Conservation (phyloP, 2,797 vertebrate species). For the Siniperca obscura region DNA sequence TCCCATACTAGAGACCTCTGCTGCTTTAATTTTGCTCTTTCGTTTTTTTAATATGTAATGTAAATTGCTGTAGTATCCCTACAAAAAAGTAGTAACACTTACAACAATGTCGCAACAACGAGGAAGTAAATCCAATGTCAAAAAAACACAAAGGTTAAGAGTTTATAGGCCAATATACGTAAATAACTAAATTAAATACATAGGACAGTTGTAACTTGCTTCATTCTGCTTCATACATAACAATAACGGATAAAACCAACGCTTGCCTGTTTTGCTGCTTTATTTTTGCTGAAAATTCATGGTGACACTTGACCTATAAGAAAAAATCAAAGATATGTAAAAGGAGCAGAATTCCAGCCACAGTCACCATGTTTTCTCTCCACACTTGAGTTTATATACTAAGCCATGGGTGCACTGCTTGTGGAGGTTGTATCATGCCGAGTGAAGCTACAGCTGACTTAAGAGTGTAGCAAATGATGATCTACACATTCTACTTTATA, state of each 20-base stretch:
- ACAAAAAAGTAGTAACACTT: no score
- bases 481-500: slow-evolving; percentile 45
- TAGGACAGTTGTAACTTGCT: background rate
- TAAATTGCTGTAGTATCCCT: background rate
- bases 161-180: background rate
- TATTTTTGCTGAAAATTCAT: background rate
- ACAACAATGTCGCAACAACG: background rate
- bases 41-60: background rate
- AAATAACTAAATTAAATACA: background rate
- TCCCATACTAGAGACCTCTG: background rate
- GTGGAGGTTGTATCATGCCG: background rate
- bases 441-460: slow-evolving; percentile 8
- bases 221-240: background rate
- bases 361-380: background rate
- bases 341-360: background rate
- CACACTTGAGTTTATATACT: background rate
- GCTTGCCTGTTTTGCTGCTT: background rate
- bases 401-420: background rate
- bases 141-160: background rate
- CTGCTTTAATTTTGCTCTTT: background rate
- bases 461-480: slow-evolving; percentile 27
- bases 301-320: slow-evolving; percentile 6
- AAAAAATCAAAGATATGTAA: background rate
- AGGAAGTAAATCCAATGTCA: background rate
- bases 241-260: background rate